Conservation (phyloP, 2,797 vertebrate species). For the Melanotaenia maccullochi region DNA sequence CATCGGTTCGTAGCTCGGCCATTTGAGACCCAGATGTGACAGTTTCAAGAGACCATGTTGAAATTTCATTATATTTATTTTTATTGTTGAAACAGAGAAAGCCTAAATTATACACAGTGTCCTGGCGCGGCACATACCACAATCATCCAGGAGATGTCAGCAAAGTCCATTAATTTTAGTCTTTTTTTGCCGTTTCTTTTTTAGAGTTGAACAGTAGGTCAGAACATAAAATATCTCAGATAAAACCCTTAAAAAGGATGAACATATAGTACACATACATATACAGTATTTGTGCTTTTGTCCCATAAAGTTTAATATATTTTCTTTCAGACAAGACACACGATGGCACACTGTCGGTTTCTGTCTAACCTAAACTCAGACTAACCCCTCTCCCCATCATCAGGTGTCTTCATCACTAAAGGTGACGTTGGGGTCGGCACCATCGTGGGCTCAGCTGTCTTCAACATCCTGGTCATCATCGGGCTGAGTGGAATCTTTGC, state of each 20-base stretch:
- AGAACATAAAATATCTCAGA: background rate
- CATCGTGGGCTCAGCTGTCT: conserved; percentile 85
- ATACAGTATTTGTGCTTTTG: background rate
- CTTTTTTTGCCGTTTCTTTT: too few relatives aligned
- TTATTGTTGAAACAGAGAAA: background rate
- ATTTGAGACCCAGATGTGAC: background rate
- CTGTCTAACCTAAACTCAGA: background rate
- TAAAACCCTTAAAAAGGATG: background rate
- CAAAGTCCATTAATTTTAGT: conserved; percentile 16
- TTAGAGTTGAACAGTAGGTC: background rate
- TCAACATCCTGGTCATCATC: conserved; percentile 87
- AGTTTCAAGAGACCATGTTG: background rate
- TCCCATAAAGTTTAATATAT: background rate
- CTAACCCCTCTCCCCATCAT: conserved; percentile 6
- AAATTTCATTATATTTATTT: background rate
- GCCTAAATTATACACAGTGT: background rate
- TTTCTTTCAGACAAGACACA: background rate
- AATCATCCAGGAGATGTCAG: conserved; percentile 61
- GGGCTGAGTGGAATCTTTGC: conserved; percentile 85
- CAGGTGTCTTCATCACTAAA: conserved; percentile 87
- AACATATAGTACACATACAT: background rate
- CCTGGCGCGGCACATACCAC: conserved; percentile 19
- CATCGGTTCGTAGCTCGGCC: conserved; percentile 77
- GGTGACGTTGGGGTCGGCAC: conserved; percentile 85
- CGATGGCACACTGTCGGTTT: background rate